Evolutionary conservation across 2,797 vertebrate species (phyloP).

Genomic region (Podarcis lilfordi): DNA sequence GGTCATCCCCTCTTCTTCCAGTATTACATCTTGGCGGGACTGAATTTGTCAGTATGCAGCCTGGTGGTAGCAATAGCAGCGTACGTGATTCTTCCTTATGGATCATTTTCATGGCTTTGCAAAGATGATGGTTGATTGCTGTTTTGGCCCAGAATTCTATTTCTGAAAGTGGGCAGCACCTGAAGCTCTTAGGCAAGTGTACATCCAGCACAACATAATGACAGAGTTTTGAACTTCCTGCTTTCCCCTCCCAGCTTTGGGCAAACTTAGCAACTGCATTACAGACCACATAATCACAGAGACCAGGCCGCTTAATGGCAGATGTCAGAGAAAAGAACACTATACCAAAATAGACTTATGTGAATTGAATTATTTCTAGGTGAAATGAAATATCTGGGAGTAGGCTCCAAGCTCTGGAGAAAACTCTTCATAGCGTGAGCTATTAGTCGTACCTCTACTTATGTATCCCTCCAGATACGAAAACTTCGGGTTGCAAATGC

Average conservation of each 20-base stretch:
- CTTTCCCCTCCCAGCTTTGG: not conserved
- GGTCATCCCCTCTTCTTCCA: not conserved
- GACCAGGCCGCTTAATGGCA: constrained; percentile 1
- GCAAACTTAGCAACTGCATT: not conserved
- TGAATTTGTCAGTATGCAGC: not conserved
- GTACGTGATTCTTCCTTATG: no score
- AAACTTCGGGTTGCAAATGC: no score
- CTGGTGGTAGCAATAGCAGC: not conserved
- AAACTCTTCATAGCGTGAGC: not conserved
- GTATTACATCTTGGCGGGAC: no score
- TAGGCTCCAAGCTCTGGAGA: no score
- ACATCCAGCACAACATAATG: constrained; percentile 6
- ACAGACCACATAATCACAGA: constrained; percentile 35
- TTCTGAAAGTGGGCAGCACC: not conserved
- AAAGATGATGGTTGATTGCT: not conserved
- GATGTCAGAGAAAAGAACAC: constrained; percentile 10
- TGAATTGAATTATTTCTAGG: constrained; percentile 10
- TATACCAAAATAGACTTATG: constrained; percentile 26
- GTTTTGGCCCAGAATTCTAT: not conserved
- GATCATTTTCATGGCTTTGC: no score
- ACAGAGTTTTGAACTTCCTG: constrained; percentile 15
- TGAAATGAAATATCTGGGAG: constrained; percentile 13
- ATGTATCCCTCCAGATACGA: no score
- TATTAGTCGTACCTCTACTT: no score
- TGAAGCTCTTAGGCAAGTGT: constrained; percentile 27